Conservation (phyloP, 1,140 invertebrate genomes). For the Zaprionus lachaisei region DNA sequence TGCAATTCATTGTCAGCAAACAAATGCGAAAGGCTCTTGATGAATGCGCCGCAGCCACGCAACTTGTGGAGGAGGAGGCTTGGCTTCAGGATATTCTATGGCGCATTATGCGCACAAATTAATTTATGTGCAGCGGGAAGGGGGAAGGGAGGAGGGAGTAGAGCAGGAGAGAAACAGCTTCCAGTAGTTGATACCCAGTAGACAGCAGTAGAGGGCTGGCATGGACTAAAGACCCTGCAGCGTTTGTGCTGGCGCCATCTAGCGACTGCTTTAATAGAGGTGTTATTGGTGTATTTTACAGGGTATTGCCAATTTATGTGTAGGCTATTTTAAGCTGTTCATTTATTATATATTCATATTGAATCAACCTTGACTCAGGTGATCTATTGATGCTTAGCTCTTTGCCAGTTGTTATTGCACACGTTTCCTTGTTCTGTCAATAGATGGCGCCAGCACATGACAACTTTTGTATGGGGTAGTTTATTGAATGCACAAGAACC, state of each 20-base stretch:
- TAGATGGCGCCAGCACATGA: not conserved
- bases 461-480: not conserved
- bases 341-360: not conserved
- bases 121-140: conserved; percentile 67
- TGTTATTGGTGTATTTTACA: not conserved
- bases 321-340: not conserved
- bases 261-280: not conserved
- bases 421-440: not conserved
- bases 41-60: conserved; percentile 79
- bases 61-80: conserved; percentile 45
- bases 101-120: conserved; percentile 78
- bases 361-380: not conserved
- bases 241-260: not conserved
- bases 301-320: not conserved
- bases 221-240: not conserved
- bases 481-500: not conserved
- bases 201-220: not conserved
- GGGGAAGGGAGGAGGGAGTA: not conserved
- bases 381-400: not conserved
- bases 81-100: conserved; percentile 56
- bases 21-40: conserved; percentile 74
- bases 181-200: conserved; percentile 1
- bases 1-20: conserved; percentile 84
- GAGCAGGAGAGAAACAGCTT: conserved; percentile 19
- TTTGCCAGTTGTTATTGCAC: not conserved